phyloP scores from a whole-genome alignment of 2,113 vertebrate species.

The Phainopepla nitens region DNA sequence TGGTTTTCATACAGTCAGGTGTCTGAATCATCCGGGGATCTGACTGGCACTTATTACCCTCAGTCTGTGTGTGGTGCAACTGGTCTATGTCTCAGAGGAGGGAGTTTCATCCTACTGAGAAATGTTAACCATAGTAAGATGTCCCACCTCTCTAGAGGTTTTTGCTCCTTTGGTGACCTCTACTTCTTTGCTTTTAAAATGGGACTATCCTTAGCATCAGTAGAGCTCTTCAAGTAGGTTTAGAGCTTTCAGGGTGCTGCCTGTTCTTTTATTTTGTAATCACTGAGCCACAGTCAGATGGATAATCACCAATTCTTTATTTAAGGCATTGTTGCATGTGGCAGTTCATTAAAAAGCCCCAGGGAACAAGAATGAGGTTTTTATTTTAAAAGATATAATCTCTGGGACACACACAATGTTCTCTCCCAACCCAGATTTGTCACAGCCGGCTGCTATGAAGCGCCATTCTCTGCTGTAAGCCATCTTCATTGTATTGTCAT shows the following conservation, averaged over 20 bases:
- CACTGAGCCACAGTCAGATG: neutral
- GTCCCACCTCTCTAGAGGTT: neutral
- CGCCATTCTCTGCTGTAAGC: neutral
- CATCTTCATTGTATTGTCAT: slow-evolving; percentile 22
- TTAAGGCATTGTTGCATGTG: neutral
- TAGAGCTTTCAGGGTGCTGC: neutral
- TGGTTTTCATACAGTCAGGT: neutral
- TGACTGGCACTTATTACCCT: neutral
- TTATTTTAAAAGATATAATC: slow-evolving; percentile 51
- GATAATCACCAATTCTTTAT: neutral
- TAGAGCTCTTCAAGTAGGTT: neutral
- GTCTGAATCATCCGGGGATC: neutral
- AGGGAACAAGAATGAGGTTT: neutral
- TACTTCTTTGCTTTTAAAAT: neutral
- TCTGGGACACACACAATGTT: slow-evolving; percentile 25
- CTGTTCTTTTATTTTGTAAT: neutral
- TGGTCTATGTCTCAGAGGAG: neutral
- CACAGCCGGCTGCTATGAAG: neutral
- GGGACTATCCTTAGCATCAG: neutral
- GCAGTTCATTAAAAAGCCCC: slow-evolving; percentile 24
- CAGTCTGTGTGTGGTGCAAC: neutral
- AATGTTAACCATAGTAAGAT: rapidly evolving
- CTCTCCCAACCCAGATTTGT: slow-evolving; percentile 21
- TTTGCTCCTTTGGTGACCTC: neutral
- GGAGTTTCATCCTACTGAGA: neutral